Evolutionary conservation across 2,797 vertebrate species (phyloP), one percentile per base, ranked within the genome.

Genomic region (Allobates femoralis): DNA sequence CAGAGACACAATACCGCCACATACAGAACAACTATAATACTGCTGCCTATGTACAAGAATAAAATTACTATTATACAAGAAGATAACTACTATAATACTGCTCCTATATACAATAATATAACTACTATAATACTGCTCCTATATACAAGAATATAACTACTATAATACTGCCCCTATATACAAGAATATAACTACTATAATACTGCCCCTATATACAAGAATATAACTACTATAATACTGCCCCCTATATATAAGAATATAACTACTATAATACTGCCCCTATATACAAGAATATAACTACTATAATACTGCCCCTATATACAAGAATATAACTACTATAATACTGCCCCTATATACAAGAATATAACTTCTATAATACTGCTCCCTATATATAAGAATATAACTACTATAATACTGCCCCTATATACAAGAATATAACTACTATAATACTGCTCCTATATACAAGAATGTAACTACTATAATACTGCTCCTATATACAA

Each of bases 151-250:
- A 60, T 60, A 60, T 60, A 60, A 60, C 58, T 60, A 58, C 18
- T 58, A 58, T 58, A 58, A 58, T 58, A 58, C 56, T 58, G 56
- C 56, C 18, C 56, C 56, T 58, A 58, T 58, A 14, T 58, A 58
- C 56, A 58, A 58, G 56, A 58, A 58, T 58, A 58, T 58, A 58
- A 58, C 56, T 58, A 26, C 58, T 60, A 60, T 60, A n/a, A 60
- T 60, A 60, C 58, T 60, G 58, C 58, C 10, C 58, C 58, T 26
- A 60, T 60, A 12, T 60, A 60, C 58, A 60, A 26, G 58, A 26
- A 60, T 60, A 60, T 60, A 60, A n/a, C 58, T 60, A 60, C 58
- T 60, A 60, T 60, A 60, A 64, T 64, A 64, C 62, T n/a, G n/a
- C n/a, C n/a, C n/a, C n/a, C n/a, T n/a, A n/a, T n/a, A n/a, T n/a